These are phyloP conservation scores for Morinoia aosen DNA, from an alignment of 2,888 invertebrate genomes.

Conservation along the genomic window DNA sequence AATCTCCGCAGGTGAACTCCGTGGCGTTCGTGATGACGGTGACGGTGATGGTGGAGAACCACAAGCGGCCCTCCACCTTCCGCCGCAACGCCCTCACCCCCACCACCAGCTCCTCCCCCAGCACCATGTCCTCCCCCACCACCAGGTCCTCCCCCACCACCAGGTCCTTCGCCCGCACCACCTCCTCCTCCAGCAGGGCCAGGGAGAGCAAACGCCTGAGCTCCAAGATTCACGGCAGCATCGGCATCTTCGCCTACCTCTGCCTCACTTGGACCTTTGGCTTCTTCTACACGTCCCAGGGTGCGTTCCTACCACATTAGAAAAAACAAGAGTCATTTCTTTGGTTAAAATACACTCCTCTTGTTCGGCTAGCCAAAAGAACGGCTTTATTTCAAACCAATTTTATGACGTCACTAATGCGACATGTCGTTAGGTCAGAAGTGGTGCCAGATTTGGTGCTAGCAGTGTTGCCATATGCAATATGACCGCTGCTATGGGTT, in stretches of 20 bases:
- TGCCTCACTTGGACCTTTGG: slow-evolving; percentile 75
- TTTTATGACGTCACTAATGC: too few relatives aligned
- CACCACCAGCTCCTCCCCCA: background rate
- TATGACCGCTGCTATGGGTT: too few relatives aligned
- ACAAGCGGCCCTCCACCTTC: background rate
- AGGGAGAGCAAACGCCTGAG: background rate
- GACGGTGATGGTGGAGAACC: slow-evolving; percentile 25
- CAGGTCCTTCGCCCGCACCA: background rate
- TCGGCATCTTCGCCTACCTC: slow-evolving; percentile 73
- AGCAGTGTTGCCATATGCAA: too few relatives aligned
- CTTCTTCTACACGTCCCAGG: slow-evolving; percentile 72
- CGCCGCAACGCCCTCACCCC: slow-evolving; percentile 11
- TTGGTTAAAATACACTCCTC: too few relatives aligned
- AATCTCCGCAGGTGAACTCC: slow-evolving; percentile 63
- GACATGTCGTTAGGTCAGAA: too few relatives aligned
- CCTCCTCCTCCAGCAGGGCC: background rate
- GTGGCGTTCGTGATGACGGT: slow-evolving; percentile 57
- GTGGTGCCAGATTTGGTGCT: too few relatives aligned
- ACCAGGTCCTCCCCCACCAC: background rate
- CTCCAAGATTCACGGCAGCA: slow-evolving; percentile 72
- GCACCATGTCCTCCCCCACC: background rate
- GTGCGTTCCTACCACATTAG: background rate
- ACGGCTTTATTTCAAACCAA: too few relatives aligned
- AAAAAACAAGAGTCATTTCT: too few relatives aligned
- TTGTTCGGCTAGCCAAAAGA: too few relatives aligned